Base-by-base conservation (phyloP, 1,140 invertebrate genomes). In the Lordiphosa mommai region DNA sequence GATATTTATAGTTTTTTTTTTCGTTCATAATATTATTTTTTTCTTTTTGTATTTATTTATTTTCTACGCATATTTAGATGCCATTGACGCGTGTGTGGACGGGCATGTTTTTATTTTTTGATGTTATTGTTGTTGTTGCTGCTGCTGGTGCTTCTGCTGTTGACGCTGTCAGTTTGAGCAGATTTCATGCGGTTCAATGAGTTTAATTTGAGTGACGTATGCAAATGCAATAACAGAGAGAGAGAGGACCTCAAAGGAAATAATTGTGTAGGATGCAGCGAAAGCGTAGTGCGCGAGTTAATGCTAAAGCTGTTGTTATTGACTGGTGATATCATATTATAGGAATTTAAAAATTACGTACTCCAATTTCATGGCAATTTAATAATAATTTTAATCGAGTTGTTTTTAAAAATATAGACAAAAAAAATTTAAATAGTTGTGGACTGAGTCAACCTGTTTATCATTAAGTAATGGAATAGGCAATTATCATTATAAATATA, bases 111-210 rank as follows among this genome's bases (percentile, higher is more conserved):
- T 60, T 53, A 8, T 38, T 29, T 51, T 20, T 44, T 40, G 34
- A 37, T 57, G 17, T 59, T 17, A 3, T 17, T 5, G 6, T 51
- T 52, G 14, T 43, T 53, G 14, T 16, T 65, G 12, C 34, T 56
- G 12, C 41, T 50, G 37, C 38, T 36, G 13, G 17, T 64, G 29
- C 33, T n/a, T 7, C 47, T 57, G 56, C 8, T 58, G 48, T 69
- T 64, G 64, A 60, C 36, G 53, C 53, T 79, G 74, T 80, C 65
- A 70, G 48, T 73, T 61, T 73, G 65, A 73, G 56, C 67, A 60
- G 58, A 43, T 56, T 46, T 71, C 33, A 82, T 74, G 65, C 71
- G 70, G 76, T 80, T 70, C 70, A 80, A 67, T 82, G 76, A 40
- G 61, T 82, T 66, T 58, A 36, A 69, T 23, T 52, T 36, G 32